Conservation (phyloP, 2,888 invertebrate genomes). For the Ecliptopera silaceata region DNA sequence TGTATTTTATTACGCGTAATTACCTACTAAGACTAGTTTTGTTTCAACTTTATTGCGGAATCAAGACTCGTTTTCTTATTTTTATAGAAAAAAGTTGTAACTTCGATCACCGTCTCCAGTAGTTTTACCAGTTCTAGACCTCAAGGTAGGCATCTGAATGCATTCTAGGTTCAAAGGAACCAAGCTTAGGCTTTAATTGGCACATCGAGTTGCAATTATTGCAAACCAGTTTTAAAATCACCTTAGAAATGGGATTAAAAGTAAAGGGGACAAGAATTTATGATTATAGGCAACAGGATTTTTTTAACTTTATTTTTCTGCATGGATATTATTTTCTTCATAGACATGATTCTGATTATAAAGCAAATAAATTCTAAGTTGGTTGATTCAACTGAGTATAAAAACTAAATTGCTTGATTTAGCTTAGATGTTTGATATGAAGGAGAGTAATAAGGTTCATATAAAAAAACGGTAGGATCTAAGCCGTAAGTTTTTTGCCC, state of each 20-base stretch:
- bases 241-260: slow-evolving; percentile 12
- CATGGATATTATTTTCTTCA: no score
- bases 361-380: no score
- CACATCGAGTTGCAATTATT: slow-evolving; percentile 6
- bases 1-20: no score
- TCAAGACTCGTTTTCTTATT: neutral
- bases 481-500: no score
- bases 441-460: no score
- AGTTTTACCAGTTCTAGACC: neutral
- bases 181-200: slow-evolving; percentile 5
- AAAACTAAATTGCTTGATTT: no score
- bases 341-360: no score
- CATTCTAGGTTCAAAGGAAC: slow-evolving; percentile 12
- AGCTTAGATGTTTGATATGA: no score
- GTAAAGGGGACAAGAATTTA: slow-evolving; percentile 1
- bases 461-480: no score
- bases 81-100: neutral
- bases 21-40: neutral
- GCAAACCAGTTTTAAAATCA: slow-evolving; percentile 12
- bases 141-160: slow-evolving; percentile 16
- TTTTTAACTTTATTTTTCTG: neutral
- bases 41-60: neutral
- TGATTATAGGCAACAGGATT: neutral
- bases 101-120: neutral
- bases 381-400: no score